A percentile compares a stretch with the other conserved stretches of the same genome.
These are phyloP conservation scores for Guaruba guarouba DNA, from an alignment of 2,113 vertebrate species.

Conservation along the genomic window DNA sequence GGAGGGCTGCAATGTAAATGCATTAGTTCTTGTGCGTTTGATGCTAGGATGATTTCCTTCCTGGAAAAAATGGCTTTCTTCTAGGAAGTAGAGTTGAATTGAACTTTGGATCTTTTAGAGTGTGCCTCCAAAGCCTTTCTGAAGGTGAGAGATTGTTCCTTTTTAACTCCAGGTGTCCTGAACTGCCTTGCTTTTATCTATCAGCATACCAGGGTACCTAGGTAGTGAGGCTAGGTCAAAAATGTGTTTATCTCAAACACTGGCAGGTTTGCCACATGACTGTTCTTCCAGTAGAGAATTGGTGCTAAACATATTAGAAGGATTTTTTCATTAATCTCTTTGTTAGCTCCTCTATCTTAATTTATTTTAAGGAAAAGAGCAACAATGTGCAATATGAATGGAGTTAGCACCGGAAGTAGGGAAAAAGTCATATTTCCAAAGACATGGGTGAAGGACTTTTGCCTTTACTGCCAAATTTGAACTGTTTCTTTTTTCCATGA, in stretches of 20 bases:
- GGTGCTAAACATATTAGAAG: neutral
- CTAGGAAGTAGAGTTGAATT: neutral
- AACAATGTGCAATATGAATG: neutral
- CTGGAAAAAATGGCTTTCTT: neutral
- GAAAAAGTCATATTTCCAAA: neutral
- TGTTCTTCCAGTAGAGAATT: neutral
- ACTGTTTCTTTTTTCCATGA: neutral
- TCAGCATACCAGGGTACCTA: neutral
- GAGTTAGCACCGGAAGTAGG: neutral
- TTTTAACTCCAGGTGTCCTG: neutral
- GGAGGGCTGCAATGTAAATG: neutral
- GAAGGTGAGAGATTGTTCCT: neutral
- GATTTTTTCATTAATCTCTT: neutral
- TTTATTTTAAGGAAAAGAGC: neutral
- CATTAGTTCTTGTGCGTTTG: neutral
- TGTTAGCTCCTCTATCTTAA: neutral
- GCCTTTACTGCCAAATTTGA: neutral
- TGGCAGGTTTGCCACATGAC: neutral
- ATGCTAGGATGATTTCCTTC: neutral
- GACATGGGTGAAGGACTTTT: neutral
- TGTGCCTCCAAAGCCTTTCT: neutral
- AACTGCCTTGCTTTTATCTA: neutral
- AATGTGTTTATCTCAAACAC: neutral
- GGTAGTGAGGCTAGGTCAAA: neutral
- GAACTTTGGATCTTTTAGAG: neutral